A percentile compares a stretch with the other conserved stretches of the same genome.
Evolutionary conservation across 2,113 vertebrate species (phyloP).

Genomic region (Sceloporus tristichus): DNA sequence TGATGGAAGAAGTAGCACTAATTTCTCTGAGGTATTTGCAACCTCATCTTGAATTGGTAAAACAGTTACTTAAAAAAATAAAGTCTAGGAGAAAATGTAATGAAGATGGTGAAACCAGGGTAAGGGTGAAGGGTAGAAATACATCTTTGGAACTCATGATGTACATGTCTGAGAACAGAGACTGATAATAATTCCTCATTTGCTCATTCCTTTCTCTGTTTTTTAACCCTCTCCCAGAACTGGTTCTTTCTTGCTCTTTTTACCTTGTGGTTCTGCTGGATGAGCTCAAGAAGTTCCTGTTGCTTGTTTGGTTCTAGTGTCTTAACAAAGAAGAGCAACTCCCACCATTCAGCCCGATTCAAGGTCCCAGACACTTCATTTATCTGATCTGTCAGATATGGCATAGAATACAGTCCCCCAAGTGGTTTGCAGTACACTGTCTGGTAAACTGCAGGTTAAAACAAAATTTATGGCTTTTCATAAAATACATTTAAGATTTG

Average conservation of each 20-base stretch:
- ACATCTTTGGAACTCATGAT: not conserved
- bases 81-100: too few species aligned
- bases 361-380: constrained; percentile 67
- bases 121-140: too few species aligned
- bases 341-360: constrained; percentile 93
- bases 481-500: not conserved
- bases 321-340: constrained; percentile 93
- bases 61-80: too few species aligned
- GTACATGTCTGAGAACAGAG: not conserved
- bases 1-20: too few species aligned
- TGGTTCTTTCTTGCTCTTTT: fast-evolving
- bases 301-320: constrained; percentile 87
- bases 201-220: not conserved
- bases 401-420: constrained; percentile 85
- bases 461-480: not conserved
- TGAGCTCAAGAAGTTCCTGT: constrained; percentile 78
- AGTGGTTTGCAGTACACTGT: constrained; percentile 82
- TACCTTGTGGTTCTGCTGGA: constrained; percentile 76
- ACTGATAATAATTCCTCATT: not conserved
- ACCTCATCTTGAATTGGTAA: too few species aligned
- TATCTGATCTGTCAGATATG: constrained; percentile 81
- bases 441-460: constrained; percentile 74
- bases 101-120: too few species aligned
- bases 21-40: too few species aligned
- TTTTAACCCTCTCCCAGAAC: not conserved